These are phyloP conservation scores for Channa maculata DNA, from an alignment of 2,113 vertebrate genomes.

Conservation along the genomic window DNA sequence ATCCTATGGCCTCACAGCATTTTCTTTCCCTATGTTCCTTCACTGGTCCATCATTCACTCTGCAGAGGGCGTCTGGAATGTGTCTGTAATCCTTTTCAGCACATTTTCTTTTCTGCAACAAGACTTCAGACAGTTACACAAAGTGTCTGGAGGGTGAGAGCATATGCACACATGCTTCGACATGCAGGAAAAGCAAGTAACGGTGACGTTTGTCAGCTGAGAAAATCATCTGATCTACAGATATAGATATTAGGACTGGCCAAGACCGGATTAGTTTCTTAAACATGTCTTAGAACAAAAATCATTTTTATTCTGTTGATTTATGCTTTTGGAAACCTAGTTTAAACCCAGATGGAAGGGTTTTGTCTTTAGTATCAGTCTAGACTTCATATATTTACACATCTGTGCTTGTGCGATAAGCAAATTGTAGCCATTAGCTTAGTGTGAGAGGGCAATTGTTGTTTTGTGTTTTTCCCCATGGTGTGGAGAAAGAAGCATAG, in stretches of 20 bases:
- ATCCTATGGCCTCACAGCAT: constrained; percentile 46
- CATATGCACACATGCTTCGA: constrained; percentile 28
- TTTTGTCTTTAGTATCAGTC: constrained; percentile 68
- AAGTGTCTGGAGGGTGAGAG: constrained; percentile 46
- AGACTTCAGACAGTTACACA: constrained; percentile 49
- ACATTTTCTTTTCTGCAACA: constrained; percentile 55
- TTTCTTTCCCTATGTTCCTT: constrained; percentile 32
- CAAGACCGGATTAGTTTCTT: constrained; percentile 27
- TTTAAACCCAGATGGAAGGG: constrained; percentile 60
- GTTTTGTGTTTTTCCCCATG: constrained; percentile 33
- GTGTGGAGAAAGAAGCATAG: constrained; percentile 42
- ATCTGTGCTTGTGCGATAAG: constrained; percentile 72
- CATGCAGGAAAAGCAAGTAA: constrained; percentile 49
- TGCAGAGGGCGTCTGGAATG: constrained; percentile 69
- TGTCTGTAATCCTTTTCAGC: constrained; percentile 71
- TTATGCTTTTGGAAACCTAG: constrained; percentile 41
- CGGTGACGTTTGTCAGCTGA: constrained; percentile 45
- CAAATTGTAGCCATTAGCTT: constrained; percentile 70
- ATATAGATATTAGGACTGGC: constrained; percentile 44
- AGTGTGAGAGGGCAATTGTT: constrained; percentile 58
- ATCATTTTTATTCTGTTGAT: constrained; percentile 54
- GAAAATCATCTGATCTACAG: constrained; percentile 53
- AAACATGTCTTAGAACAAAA: constrained; percentile 41
- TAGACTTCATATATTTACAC: constrained; percentile 72
- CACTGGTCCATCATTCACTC: constrained; percentile 43